These are phyloP conservation scores for Graptemys geographica DNA, from an alignment of 2,797 vertebrate genomes.

Conservation along the genomic window DNA sequence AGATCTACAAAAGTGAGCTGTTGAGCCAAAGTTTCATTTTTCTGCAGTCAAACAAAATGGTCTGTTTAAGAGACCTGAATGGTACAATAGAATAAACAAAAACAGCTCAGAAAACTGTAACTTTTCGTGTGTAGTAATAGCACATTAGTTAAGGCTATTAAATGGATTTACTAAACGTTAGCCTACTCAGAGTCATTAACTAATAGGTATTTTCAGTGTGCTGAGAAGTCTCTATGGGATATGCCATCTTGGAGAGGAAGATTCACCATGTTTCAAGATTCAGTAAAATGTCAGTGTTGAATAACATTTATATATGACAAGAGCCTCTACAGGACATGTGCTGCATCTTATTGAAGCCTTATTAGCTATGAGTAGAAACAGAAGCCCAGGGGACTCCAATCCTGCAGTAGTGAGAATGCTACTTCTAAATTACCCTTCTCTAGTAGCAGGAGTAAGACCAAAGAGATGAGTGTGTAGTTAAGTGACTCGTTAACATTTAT, in stretches of 20 bases:
- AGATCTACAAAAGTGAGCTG: not conserved
- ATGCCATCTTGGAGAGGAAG: accelerated
- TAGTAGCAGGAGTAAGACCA: not conserved
- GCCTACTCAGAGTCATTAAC: not conserved
- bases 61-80: not conserved
- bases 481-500: not conserved
- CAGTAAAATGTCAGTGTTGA: not conserved
- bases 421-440: not conserved
- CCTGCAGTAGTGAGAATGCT: constrained; percentile 5
- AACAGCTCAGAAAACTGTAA: accelerated
- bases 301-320: not conserved
- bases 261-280: not conserved
- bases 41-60: not conserved
- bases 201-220: not conserved
- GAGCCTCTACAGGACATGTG: not conserved
- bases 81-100: not conserved
- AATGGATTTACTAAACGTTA: not conserved
- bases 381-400: constrained; percentile 12
- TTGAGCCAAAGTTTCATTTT: not conserved
- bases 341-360: constrained; percentile 10
- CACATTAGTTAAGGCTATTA: not conserved
- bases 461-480: not conserved
- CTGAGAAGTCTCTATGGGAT: accelerated
- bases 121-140: not conserved
- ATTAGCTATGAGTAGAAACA: not conserved